Base-by-base conservation (phyloP, 1,140 invertebrate species). In the Yoshiicerus persimilis region DNA sequence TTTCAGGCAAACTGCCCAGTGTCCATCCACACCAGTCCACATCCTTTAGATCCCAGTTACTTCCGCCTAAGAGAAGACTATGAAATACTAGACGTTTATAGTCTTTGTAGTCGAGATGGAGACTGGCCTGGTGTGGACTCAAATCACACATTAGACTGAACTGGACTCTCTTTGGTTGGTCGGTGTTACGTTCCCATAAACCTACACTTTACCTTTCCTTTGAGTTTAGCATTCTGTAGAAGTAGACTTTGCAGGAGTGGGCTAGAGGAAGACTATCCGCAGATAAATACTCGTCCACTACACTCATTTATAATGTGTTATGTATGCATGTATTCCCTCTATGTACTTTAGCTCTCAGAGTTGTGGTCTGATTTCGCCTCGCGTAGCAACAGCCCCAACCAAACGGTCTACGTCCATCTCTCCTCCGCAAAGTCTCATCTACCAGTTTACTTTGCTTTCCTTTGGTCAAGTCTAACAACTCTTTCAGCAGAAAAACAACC, bases 11-110 rank as follows among this genome's bases (percentile, higher is more conserved):
- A 80, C 75, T 80, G 75, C 32, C 75, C 75, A 38, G 34, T 80
- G 75, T 36, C 75, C 75, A 80, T 16, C 25, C 9, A 11, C 41
- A 47, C 66, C 34, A 80, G 75, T 80, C 75, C 34, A 80, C 75
- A 80, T 80, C 75, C 75, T 80, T 80, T 80, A 80, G 75, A 80
- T 80, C 11, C 34, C 10, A 6, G 34, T 38, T 80, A 80, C 75
- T 80, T 80, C 75, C 75, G 75, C 75, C 75, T 80, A 80, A 80
- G 75, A 80, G 75, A 80, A 80, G 75, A 80, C 75, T 70, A 70
- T 70, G 66, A 30, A 70, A 70, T 70, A 13, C 66, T 56, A 56
- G 47, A 56, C 47, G 47, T 56, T 56, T 70, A 27, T 70, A 70
- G 66, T 80, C 75, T 34, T 23, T 80, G 27, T 80, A n/a, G 47